Evolutionary conservation across 2,888 invertebrate genomes (phyloP).

Genomic region (Hyposoter didymator): DNA sequence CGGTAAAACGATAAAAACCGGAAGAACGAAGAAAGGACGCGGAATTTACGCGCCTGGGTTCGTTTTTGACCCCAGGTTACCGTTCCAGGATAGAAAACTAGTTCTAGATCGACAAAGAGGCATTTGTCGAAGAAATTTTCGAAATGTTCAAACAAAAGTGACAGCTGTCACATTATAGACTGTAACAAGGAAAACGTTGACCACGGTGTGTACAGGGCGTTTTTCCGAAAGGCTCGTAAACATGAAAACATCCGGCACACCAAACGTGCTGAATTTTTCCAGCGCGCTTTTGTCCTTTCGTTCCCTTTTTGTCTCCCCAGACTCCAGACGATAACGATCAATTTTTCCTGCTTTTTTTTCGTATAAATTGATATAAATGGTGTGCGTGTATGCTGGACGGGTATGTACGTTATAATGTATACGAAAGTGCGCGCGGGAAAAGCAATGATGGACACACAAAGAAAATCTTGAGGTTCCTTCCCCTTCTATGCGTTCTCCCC

Average conservation of each 20-base stretch:
- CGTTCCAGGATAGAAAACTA: too few relatives aligned
- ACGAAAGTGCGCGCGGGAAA: constrained; percentile 14
- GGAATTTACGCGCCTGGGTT: too few relatives aligned
- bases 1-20: too few relatives aligned
- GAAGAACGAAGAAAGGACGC: too few relatives aligned
- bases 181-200: constrained; percentile 1
- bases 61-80: too few relatives aligned
- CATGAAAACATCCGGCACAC: neutral
- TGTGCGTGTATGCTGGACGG: neutral
- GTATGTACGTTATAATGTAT: constrained; percentile 27
- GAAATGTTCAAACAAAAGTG: neutral
- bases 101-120: neutral
- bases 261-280: neutral
- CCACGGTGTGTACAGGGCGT: neutral
- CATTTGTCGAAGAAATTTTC: neutral
- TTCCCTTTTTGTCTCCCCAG: constrained; percentile 2
- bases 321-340: constrained; percentile 2
- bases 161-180: neutral
- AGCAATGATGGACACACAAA: constrained; percentile 47
- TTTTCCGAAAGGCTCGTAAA: constrained; percentile 2
- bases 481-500: constrained; percentile 3
- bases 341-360: constrained; percentile 6
- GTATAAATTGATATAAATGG: constrained; percentile 21
- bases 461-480: constrained; percentile 47
- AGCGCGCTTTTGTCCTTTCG: neutral